A percentile compares a stretch with the other conserved stretches of the same genome.
phyloP scores from a whole-genome alignment of 2,113 vertebrate species.

The Esox niger region DNA sequence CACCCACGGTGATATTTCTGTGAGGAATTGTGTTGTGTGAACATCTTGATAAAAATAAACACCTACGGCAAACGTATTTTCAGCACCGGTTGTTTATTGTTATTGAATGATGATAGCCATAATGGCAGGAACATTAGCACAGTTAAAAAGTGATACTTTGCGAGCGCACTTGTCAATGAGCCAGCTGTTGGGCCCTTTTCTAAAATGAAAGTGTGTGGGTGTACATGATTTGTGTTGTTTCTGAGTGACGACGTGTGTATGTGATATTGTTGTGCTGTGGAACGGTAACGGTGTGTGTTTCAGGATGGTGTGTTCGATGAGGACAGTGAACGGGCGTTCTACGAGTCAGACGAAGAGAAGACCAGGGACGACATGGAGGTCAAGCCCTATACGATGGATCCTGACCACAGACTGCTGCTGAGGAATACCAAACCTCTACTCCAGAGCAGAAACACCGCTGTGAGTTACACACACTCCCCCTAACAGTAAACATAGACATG shows the following conservation, averaged over 20 bases:
- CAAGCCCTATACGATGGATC: conserved; percentile 87
- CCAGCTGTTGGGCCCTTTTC: too few species aligned
- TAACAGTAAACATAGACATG: neutral
- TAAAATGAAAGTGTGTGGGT: too few species aligned
- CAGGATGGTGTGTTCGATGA: conserved; percentile 79
- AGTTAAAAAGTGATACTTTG: too few species aligned
- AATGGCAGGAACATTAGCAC: too few species aligned
- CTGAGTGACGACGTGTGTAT: neutral
- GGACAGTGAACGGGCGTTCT: conserved; percentile 81
- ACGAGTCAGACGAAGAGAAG: conserved; percentile 87
- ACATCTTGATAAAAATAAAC: too few species aligned
- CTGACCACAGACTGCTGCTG: conserved; percentile 90
- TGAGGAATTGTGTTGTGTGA: too few species aligned
- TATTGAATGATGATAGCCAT: too few species aligned
- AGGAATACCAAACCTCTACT: conserved; percentile 93
- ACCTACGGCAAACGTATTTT: too few species aligned
- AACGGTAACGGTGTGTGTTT: conserved; percentile 20
- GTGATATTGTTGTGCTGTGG: neutral
- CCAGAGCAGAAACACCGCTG: conserved; percentile 96
- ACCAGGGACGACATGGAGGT: conserved; percentile 66
- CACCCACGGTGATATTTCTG: too few species aligned
- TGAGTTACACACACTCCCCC: conserved; percentile 62
- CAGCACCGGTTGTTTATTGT: too few species aligned
- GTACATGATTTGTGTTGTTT: too few species aligned
- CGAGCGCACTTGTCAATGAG: too few species aligned